A percentile compares a stretch with the other conserved stretches of the same genome.
Conservation (phyloP, 2,797 vertebrate species). For the Potorous gilbertii region DNA sequence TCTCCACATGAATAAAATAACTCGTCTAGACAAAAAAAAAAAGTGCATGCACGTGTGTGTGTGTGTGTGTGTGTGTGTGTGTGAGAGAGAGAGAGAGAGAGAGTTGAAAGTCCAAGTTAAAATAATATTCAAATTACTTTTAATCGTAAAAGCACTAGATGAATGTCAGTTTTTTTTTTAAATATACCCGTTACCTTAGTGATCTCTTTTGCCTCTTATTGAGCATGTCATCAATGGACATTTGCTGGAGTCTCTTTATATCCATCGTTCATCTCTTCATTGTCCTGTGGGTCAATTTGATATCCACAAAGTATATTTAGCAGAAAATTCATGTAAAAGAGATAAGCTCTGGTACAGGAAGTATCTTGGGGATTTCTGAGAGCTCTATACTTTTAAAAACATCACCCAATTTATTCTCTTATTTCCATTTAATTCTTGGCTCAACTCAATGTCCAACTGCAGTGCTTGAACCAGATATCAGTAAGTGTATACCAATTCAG, state of each 20-base stretch:
- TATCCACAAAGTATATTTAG: neutral
- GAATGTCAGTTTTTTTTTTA: neutral
- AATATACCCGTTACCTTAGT: neutral
- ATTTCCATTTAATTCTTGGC: neutral
- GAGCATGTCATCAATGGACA: neutral
- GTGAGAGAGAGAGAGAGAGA: no score
- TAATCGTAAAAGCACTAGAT: neutral
- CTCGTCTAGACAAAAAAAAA: neutral
- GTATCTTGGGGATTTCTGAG: neutral
- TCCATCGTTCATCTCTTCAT: neutral
- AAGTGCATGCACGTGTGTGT: neutral
- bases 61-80: neutral
- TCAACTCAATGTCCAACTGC: neutral
- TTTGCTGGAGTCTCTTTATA: neutral
- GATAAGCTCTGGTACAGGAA: neutral
- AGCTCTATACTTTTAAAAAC: neutral
- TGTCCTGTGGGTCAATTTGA: neutral
- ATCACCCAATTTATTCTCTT: neutral
- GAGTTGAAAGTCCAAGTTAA: neutral
- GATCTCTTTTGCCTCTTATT: neutral
- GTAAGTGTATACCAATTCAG: neutral
- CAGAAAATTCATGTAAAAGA: neutral
- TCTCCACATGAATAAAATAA: neutral
- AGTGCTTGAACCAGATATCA: neutral
- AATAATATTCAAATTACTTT: neutral